phyloP scores from a whole-genome alignment of 2,113 vertebrate species.

The Nothobranchius furzeri region DNA sequence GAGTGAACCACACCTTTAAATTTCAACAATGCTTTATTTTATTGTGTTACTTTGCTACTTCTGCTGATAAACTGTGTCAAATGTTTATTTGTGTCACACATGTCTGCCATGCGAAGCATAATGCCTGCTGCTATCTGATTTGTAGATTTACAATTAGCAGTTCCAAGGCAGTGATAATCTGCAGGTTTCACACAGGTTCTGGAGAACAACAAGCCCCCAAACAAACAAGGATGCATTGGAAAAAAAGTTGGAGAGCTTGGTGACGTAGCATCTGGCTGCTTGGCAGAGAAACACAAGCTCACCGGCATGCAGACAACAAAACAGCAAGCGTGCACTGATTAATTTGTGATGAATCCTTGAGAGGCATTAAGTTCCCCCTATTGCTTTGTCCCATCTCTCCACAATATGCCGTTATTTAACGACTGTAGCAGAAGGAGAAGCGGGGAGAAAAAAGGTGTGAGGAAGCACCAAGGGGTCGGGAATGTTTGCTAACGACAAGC shows the following conservation, averaged over 20 bases:
- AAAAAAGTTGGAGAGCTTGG: conserved; percentile 16
- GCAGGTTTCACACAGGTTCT: conserved; percentile 14
- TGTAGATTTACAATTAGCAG: conserved; percentile 43
- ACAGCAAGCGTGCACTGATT: conserved; percentile 55
- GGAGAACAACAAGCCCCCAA: conserved; percentile 11
- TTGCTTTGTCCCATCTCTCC: conserved; percentile 42
- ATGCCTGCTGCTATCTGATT: conserved; percentile 27
- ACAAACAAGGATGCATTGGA: not conserved
- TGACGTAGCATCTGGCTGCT: conserved; percentile 39
- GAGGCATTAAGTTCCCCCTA: conserved; percentile 51
- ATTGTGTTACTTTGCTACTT: conserved; percentile 32
- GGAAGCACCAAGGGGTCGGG: conserved; percentile 16
- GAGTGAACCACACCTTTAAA: too few relatives aligned
- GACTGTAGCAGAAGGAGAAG: conserved; percentile 36
- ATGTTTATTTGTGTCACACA: conserved; percentile 30
- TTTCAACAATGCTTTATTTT: conserved; percentile 38
- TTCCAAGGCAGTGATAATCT: conserved; percentile 9
- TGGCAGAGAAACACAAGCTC: conserved; percentile 42
- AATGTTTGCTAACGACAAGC: conserved; percentile 27
- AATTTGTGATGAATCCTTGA: conserved; percentile 60
- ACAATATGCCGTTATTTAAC: conserved; percentile 67
- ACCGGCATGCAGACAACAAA: conserved; percentile 22
- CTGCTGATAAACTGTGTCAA: not conserved
- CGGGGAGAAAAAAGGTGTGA: not conserved
- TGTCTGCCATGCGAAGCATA: conserved; percentile 19